Evolutionary conservation across 30 jellyfish, hydroid and myxozoan species (phyloP), one percentile per base, ranked within the genome.

Genomic region (Cassiopea xamachana): DNA sequence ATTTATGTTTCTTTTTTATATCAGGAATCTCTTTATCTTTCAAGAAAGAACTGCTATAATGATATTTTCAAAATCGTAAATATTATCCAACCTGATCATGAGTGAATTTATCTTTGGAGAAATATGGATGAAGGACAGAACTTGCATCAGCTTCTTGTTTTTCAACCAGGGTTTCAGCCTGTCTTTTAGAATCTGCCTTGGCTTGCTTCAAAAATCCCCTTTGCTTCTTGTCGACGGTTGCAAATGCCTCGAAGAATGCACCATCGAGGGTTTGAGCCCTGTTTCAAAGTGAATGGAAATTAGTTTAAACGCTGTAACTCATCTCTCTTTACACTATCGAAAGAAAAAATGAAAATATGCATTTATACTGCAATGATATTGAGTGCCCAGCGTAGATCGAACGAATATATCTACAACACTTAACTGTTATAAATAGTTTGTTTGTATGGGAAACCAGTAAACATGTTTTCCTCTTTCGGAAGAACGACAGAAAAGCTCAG

Each of bases 251-350:
- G 69, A 94, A 94, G 84, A 85, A 94, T 13, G 91, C 97, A 64
- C 98, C 98, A 86, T 94, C 98, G 43, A 94, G 81, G 44, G 75
- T 79, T 47, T 83, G 86, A 18, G 93, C 98, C 85, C 98, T 94
- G 39, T 45, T 55, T 13, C 27, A 64, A 17, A 64, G 15, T 64
- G 27, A 2, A 64, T 6, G 64, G 12, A 55, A 55, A 69, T 69
- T 8, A 18, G 48, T 18, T 43, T n/a, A n/a, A 6, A 16, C 46
- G 79, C 16, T 6, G 48, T 69, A 69, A 69, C 46, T 43, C 46
- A 69, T 69, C 6, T 5, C 46, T 7, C 48, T 18, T n/a, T 6
- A 18, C 46, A 27, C 39, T 27, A 27, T 27, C 39, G 39, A 27
- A 27, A 27, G 39, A 27, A 27, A 27, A 27, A 27, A 27, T 27